A percentile compares a stretch with the other conserved stretches of the same genome.
phyloP scores from a whole-genome alignment of 1,140 invertebrate genomes.

The Probaryconus sp. region DNA sequence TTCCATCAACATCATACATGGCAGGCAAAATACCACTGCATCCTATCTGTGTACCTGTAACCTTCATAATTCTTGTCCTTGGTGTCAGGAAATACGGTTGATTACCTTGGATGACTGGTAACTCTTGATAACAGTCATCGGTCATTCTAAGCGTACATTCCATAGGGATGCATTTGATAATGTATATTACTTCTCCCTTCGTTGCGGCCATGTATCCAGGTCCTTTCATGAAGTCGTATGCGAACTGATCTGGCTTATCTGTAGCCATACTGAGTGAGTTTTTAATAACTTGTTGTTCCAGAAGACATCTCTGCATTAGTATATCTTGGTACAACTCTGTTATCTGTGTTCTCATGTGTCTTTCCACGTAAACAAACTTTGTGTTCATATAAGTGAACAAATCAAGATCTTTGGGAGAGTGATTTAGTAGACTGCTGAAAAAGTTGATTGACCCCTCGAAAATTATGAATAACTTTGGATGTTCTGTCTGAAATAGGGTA shows the following conservation, averaged over 20 bases:
- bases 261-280: slow-evolving; percentile 15
- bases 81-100: slow-evolving; percentile 8
- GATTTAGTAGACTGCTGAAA: too few relatives aligned
- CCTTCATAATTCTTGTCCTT: slow-evolving; percentile 29
- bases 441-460: slow-evolving; percentile 18
- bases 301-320: neutral
- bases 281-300: slow-evolving; percentile 24
- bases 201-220: slow-evolving; percentile 27
- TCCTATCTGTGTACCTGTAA: slow-evolving; percentile 7
- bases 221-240: slow-evolving; percentile 18
- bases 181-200: slow-evolving; percentile 18
- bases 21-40: slow-evolving; percentile 27
- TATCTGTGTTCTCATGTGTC: slow-evolving; percentile 11
- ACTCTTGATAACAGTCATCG: slow-evolving; percentile 25
- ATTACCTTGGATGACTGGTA: slow-evolving; percentile 18
- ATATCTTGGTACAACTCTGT: slow-evolving; percentile 16
- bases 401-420: slow-evolving; percentile 20
- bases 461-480: slow-evolving; percentile 55
- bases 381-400: slow-evolving; percentile 37
- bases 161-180: slow-evolving; percentile 27
- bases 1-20: neutral
- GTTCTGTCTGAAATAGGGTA: slow-evolving; percentile 38
- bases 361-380: slow-evolving; percentile 36
- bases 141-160: slow-evolving; percentile 7
- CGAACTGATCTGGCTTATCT: slow-evolving; percentile 7